These are phyloP conservation scores for Cydia strobilella DNA, from an alignment of 1,140 invertebrate genomes.

Conservation along the genomic window DNA sequence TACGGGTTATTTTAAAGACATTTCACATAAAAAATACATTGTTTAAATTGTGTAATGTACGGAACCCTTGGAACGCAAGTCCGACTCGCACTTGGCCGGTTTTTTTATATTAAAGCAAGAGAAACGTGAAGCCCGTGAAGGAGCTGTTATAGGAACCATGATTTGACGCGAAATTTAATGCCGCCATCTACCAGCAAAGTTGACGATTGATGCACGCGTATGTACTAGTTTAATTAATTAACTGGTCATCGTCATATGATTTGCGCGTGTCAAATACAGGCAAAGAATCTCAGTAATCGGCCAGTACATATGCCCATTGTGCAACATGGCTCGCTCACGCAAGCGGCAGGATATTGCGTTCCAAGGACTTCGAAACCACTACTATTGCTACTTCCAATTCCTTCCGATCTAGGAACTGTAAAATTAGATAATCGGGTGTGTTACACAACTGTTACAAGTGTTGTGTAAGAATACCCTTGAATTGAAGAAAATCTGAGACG, in stretches of 20 bases:
- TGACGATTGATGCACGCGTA: no score
- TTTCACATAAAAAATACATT: no score
- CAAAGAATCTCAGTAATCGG: constrained; percentile 12
- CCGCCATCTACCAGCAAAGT: no score
- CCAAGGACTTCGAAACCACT: constrained; percentile 21
- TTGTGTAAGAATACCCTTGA: constrained; percentile 12
- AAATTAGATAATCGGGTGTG: constrained; percentile 19
- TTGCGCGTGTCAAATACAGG: neutral
- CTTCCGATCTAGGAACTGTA: neutral
- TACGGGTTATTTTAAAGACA: no score
- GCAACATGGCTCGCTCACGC: constrained; percentile 31
- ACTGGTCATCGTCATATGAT: neutral
- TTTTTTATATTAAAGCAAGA: no score
- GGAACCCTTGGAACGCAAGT: no score
- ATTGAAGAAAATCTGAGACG: neutral
- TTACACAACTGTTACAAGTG: constrained; percentile 10
- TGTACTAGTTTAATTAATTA: neutral
- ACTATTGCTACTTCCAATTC: constrained; percentile 8
- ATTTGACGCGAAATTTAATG: no score
- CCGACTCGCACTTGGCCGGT: no score
- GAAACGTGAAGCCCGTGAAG: no score
- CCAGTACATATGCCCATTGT: constrained; percentile 34
- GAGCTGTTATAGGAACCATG: no score
- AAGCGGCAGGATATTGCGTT: constrained; percentile 17
- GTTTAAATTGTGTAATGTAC: no score